phyloP scores from a whole-genome alignment of 2,797 vertebrate genomes.

The Aselliscus stoliczkanus region DNA sequence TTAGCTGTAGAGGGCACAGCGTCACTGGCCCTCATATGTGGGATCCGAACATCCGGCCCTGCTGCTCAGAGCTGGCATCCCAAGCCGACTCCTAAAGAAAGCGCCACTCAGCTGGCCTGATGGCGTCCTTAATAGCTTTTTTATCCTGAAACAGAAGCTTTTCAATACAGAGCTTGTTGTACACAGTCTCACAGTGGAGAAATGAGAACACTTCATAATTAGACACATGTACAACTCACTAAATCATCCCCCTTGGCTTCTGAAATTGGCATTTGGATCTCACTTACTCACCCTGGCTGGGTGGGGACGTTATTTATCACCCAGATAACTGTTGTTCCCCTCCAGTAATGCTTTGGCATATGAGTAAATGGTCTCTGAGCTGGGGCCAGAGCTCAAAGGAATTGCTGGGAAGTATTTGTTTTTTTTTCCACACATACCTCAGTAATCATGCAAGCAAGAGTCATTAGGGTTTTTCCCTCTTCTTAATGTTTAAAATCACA shows the following conservation, averaged over 20 bases:
- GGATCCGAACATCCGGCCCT: too few species aligned
- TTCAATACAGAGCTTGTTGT: background rate
- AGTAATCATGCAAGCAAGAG: background rate
- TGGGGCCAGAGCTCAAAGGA: background rate
- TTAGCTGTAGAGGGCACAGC: too few species aligned
- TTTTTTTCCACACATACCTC: background rate
- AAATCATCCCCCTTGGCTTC: background rate
- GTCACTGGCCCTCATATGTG: too few species aligned
- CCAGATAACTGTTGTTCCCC: background rate
- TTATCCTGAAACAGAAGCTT: background rate
- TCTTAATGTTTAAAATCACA: background rate
- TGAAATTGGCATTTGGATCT: background rate
- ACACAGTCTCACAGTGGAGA: background rate
- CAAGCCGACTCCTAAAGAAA: too few species aligned
- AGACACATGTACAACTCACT: background rate
- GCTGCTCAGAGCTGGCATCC: too few species aligned
- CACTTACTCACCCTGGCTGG: background rate
- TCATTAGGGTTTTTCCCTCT: background rate
- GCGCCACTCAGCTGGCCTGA: too few species aligned
- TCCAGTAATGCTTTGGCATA: background rate
- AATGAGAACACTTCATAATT: constrained; percentile 5
- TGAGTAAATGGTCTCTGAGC: background rate
- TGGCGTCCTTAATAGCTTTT: constrained; percentile 28
- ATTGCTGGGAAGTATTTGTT: background rate
- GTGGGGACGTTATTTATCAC: background rate